Conservation (phyloP, 2,888 invertebrate genomes). For the Andrena bicolor region DNA sequence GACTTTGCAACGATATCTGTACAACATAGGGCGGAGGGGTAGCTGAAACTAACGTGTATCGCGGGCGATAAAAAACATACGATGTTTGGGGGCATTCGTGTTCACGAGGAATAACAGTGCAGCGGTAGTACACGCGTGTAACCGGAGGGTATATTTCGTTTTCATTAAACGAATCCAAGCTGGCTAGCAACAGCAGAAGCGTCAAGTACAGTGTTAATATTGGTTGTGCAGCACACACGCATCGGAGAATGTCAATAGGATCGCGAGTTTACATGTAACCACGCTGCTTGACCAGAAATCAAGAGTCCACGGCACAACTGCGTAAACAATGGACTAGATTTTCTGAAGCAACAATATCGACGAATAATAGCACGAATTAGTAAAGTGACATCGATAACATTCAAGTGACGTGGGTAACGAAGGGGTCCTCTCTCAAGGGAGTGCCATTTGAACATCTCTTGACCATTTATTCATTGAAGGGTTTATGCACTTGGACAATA, state of each 20-base stretch:
- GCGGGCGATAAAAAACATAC: no score
- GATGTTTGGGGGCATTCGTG: background rate
- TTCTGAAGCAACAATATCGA: slow-evolving; percentile 10
- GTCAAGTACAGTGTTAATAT: slow-evolving; percentile 66
- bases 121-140: slow-evolving; percentile 1
- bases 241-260: slow-evolving; percentile 30
- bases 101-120: slow-evolving; percentile 29
- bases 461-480: no score
- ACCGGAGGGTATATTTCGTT: slow-evolving; percentile 33
- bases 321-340: slow-evolving; percentile 18
- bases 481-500: no score
- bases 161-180: slow-evolving; percentile 65
- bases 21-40: background rate
- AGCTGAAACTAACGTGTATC: background rate
- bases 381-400: background rate
- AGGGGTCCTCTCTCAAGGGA: no score
- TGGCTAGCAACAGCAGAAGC: slow-evolving; percentile 34
- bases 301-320: slow-evolving; percentile 16
- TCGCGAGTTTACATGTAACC: background rate
- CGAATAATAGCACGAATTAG: slow-evolving; percentile 2
- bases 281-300: slow-evolving; percentile 25
- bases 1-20: slow-evolving; percentile 16
- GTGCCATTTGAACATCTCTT: no score
- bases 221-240: slow-evolving; percentile 52
- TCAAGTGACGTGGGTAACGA: background rate